These are phyloP conservation scores for Probaryconus sp. DNA, from an alignment of 1,140 invertebrate genomes.

Conservation along the genomic window DNA sequence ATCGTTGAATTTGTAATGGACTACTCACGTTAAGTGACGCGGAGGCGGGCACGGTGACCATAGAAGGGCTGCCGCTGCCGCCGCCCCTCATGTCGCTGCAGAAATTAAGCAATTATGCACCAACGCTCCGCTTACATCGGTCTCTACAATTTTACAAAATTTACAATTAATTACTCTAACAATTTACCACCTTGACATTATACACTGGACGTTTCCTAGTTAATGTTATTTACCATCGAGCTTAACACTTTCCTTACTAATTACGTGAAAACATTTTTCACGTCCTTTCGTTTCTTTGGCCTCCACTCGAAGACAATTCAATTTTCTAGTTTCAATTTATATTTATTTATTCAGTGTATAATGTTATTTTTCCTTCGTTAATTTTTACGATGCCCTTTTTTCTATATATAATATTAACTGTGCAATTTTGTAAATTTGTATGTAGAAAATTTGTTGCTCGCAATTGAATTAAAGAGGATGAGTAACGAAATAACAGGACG, in stretches of 20 bases:
- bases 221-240: constrained; percentile 3
- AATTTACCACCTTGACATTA: neutral
- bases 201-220: neutral
- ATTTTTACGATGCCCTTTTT: too few relatives aligned
- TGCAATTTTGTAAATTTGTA: too few relatives aligned
- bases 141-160: constrained; percentile 54
- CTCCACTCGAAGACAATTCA: too few relatives aligned
- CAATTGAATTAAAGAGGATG: too few relatives aligned
- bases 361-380: too few relatives aligned
- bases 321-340: too few relatives aligned
- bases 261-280: neutral
- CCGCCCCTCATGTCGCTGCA: constrained; percentile 74
- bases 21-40: constrained; percentile 70
- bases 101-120: constrained; percentile 59
- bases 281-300: too few relatives aligned
- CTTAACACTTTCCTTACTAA: neutral
- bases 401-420: too few relatives aligned
- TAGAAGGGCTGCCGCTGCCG: constrained; percentile 69
- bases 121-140: constrained; percentile 43
- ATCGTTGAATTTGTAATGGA: constrained; percentile 61
- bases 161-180: constrained; percentile 23
- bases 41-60: constrained; percentile 77
- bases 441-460: too few relatives aligned
- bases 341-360: too few relatives aligned
- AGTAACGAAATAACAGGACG: too few relatives aligned